phyloP scores from a whole-genome alignment of 92 coral and sea anemone species.

The Hydrozoanthus gracilis region DNA sequence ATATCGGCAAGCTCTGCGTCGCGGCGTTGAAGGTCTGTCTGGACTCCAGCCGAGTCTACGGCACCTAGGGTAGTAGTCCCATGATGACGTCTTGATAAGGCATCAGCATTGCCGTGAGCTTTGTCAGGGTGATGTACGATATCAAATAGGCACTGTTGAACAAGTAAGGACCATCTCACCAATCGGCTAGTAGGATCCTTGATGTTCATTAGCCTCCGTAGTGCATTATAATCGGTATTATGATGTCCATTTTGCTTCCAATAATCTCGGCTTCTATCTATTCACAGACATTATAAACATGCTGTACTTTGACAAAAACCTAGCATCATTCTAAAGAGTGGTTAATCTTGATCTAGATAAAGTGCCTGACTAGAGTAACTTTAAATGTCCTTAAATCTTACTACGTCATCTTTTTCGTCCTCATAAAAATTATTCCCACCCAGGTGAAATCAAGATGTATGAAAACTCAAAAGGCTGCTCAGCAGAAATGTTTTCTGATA shows the following conservation, averaged over 20 bases:
- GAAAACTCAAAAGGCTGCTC: too few species aligned
- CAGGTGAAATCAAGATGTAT: not conserved
- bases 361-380: too few species aligned
- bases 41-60: not conserved
- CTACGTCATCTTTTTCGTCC: constrained; percentile 1
- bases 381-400: not conserved
- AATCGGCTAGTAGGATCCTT: not conserved
- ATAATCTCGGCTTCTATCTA: too few species aligned
- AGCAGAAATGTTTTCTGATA: too few species aligned
- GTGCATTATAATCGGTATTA: constrained; percentile 60
- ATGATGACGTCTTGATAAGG: constrained; percentile 40
- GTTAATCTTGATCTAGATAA: too few species aligned
- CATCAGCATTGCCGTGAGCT: constrained; percentile 54
- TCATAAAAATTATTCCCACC: not conserved
- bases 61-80: constrained; percentile 16
- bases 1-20: too few species aligned
- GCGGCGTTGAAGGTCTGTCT: not conserved
- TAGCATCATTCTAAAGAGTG: too few species aligned
- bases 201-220: constrained; percentile 51
- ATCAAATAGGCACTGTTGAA: too few species aligned
- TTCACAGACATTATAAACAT: too few species aligned
- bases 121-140: constrained; percentile 41
- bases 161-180: too few species aligned
- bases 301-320: not conserved
- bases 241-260: too few species aligned